phyloP scores from a whole-genome alignment of 2,888 invertebrate genomes.

The Dysmachus trigonus region DNA sequence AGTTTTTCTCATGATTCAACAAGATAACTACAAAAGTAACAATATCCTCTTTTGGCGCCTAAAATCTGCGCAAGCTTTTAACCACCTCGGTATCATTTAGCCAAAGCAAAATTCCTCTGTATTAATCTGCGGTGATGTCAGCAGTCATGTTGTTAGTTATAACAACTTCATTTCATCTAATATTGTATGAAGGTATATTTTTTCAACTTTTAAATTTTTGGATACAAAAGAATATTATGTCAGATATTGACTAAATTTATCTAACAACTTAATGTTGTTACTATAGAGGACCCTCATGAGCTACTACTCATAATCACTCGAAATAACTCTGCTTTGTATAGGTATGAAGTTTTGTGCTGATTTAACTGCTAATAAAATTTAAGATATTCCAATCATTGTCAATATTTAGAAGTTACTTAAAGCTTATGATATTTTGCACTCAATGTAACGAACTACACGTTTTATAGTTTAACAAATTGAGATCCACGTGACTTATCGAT shows the following conservation, averaged over 20 bases:
- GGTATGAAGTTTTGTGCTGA: too few relatives aligned
- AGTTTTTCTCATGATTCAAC: not conserved
- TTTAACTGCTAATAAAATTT: too few relatives aligned
- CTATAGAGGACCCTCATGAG: too few relatives aligned
- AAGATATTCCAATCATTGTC: not conserved
- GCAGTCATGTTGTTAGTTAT: not conserved
- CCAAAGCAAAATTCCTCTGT: not conserved
- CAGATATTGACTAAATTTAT: too few relatives aligned
- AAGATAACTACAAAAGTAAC: not conserved
- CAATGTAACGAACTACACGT: not conserved
- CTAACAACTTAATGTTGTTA: too few relatives aligned
- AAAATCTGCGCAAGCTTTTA: constrained; percentile 2
- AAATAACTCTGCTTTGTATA: too few relatives aligned
- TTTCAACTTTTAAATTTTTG: not conserved
- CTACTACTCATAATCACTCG: too few relatives aligned
- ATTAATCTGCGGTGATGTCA: not conserved
- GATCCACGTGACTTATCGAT: not conserved
- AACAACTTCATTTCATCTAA: not conserved
- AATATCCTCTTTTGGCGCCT: constrained; percentile 1
- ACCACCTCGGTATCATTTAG: not conserved
- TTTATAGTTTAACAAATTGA: not conserved
- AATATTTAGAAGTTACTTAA: not conserved
- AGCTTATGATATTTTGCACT: not conserved
- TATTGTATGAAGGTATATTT: not conserved
- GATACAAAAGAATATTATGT: too few relatives aligned